Conservation (phyloP, 2,113 vertebrate species). For the Aegithalos caudatus region DNA sequence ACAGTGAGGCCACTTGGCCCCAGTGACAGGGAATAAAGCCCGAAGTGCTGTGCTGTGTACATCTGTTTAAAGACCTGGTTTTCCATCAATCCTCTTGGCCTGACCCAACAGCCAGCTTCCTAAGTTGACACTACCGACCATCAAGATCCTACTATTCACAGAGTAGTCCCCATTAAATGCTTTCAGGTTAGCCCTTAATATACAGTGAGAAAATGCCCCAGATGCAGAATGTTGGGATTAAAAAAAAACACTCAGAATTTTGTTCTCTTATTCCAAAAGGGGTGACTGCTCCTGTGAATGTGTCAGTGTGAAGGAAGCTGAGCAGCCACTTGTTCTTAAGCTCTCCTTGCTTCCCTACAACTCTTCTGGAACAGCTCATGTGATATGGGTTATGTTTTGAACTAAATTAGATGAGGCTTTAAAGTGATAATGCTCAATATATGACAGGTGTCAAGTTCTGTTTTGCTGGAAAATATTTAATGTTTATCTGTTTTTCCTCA, state of each 20-base stretch:
- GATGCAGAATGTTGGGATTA: not conserved
- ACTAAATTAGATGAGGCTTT: not conserved
- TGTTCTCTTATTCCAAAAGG: not conserved
- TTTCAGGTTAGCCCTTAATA: not conserved
- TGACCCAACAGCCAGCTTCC: not conserved
- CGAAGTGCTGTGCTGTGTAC: not conserved
- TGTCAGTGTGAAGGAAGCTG: not conserved
- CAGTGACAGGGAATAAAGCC: not conserved
- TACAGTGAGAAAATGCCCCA: not conserved
- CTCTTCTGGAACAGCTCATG: not conserved
- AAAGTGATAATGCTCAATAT: not conserved
- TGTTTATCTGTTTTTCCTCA: not conserved
- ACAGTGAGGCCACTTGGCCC: not conserved
- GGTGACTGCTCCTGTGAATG: fast-evolving
- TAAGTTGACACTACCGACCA: not conserved
- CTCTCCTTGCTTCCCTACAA: not conserved
- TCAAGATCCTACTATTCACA: not conserved
- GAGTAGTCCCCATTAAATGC: not conserved
- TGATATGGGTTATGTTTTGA: not conserved
- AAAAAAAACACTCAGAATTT: not conserved
- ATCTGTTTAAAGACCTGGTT: not conserved
- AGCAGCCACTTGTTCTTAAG: not conserved
- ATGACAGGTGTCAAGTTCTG: not conserved
- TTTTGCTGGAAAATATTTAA: not conserved
- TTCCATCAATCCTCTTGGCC: not conserved